Evolutionary conservation across 2,113 vertebrate species (phyloP).

Genomic region (Eidolon helvum): DNA sequence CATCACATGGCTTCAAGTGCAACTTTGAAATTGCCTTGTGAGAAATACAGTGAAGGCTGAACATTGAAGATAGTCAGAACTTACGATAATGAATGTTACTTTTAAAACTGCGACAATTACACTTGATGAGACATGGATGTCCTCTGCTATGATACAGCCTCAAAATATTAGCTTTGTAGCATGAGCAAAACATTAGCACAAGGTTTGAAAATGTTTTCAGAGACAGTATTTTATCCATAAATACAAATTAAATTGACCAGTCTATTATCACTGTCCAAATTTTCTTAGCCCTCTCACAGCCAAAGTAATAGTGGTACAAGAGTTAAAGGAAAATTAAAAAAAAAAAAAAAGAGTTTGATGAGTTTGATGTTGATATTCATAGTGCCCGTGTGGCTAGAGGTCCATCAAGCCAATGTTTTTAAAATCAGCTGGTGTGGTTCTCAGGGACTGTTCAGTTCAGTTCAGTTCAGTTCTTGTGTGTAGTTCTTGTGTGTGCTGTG

Average conservation of each 20-base stretch:
- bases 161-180: not conserved
- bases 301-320: not conserved
- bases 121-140: not conserved
- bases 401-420: not conserved
- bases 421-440: not conserved
- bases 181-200: conserved; percentile 1
- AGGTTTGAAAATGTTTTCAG: not conserved
- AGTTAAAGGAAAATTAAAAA: not conserved
- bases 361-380: not conserved
- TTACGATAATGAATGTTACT: conserved; percentile 24
- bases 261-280: not conserved
- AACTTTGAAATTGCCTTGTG: not conserved
- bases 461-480: not conserved
- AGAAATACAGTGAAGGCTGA: not conserved
- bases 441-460: not conserved
- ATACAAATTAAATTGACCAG: not conserved
- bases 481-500: not conserved
- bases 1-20: not conserved
- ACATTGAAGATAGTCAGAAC: conserved; percentile 15
- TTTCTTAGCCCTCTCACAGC: not conserved
- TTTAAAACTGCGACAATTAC: conserved; percentile 46
- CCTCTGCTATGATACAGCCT: not conserved
- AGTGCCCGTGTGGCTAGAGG: not conserved
- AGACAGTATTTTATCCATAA: conserved; percentile 9
- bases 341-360: not conserved